Percentiles rank a stretch among this genome's conserved stretches.
These are phyloP conservation scores for Cantharis nigra DNA, from an alignment of 2,888 invertebrate species.

Conservation along the genomic window DNA sequence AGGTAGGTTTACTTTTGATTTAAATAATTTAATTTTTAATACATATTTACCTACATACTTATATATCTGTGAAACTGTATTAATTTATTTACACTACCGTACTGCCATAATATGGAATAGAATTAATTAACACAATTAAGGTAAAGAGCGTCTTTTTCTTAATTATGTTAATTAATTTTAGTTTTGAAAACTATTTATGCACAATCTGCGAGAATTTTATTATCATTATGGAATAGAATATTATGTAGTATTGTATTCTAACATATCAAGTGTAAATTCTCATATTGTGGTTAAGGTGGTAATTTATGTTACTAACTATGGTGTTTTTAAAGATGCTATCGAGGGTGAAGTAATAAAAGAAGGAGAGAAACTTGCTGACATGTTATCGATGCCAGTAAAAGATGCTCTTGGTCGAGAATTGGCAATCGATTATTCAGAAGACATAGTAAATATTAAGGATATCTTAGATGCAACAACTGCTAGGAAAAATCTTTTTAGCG, in stretches of 20 bases:
- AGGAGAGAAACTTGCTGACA: conserved; percentile 77
- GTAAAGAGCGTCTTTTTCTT: too few relatives aligned
- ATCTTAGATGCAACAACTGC: conserved; percentile 72
- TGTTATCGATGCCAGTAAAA: conserved; percentile 78
- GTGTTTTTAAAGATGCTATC: conserved; percentile 59
- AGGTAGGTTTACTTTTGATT: conserved; percentile 55
- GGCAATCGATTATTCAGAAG: conserved; percentile 70
- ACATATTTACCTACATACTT: neutral
- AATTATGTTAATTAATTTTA: too few relatives aligned
- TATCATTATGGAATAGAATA: too few relatives aligned
- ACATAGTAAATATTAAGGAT: conserved; percentile 73
- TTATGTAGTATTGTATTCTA: too few relatives aligned
- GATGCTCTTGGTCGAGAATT: conserved; percentile 75
- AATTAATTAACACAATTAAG: too few relatives aligned
- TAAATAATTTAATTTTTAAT: neutral
- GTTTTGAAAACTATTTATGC: too few relatives aligned
- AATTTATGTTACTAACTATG: neutral
- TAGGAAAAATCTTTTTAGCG: conserved; percentile 71
- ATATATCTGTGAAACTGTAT: too few relatives aligned
- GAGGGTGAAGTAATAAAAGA: conserved; percentile 72
- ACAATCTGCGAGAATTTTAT: too few relatives aligned
- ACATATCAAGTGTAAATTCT: too few relatives aligned
- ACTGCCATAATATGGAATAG: too few relatives aligned
- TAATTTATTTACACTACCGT: too few relatives aligned
- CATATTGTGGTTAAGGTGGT: neutral